phyloP scores from a whole-genome alignment of 1,140 invertebrate genomes.

The Bombus haemorrhoidalis region DNA sequence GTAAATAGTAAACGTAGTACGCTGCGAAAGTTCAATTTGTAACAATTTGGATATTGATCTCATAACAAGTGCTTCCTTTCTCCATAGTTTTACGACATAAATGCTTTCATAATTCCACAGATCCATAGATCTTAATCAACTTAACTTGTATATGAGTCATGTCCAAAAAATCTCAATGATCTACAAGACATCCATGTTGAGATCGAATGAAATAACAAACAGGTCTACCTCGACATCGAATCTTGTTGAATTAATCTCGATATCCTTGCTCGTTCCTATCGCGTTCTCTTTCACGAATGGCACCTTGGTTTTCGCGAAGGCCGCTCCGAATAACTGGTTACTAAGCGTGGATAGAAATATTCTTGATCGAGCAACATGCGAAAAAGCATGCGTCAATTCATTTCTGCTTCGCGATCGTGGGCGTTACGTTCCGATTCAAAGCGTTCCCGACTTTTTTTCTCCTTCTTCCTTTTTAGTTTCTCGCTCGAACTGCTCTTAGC shows the following conservation, averaged over 20 bases:
- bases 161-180: not conserved
- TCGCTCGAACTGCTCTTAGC: not conserved
- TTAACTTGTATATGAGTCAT: not conserved
- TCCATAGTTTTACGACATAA: not conserved
- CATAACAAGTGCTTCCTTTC: not conserved
- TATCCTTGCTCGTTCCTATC: not conserved
- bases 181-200: not conserved
- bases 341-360: conserved; percentile 10
- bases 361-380: not conserved
- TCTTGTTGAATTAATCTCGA: not conserved
- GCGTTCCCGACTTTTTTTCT: not conserved
- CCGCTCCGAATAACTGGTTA: not conserved
- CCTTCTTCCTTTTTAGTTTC: not conserved
- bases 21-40: no score
- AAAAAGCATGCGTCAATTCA: conserved; percentile 1
- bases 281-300: not conserved
- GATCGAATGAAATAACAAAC: not conserved
- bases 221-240: not conserved
- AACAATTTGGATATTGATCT: not conserved
- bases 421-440: not conserved
- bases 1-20: no score
- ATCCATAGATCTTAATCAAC: not conserved
- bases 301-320: conserved; percentile 10
- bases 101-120: not conserved
- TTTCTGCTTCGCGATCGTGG: not conserved